Evolutionary conservation across 2,888 invertebrate genomes (phyloP), one percentile per base, ranked within the genome.

Genomic region (Microplitis manilae): DNA sequence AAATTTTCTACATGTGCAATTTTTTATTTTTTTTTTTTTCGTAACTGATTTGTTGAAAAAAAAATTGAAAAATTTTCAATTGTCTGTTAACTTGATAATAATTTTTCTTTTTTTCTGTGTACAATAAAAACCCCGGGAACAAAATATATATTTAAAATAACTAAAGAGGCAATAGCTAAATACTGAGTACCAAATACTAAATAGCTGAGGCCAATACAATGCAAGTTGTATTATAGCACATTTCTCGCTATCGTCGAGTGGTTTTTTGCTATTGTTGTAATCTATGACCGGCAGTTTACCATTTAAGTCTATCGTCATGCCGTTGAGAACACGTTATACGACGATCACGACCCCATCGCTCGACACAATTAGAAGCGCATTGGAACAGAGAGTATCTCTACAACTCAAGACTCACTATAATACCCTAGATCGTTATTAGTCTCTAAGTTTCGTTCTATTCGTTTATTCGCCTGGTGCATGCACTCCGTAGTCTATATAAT

Each of bases 241-340:
- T 73, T 73, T 73, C 67, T 73, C 67, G 73, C 67, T 65, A 65
- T 73, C 73, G 30, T 73, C 38, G 64, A 73, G 20, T 73, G 67
- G 30, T 30, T 68, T 41, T 68, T 38, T 61, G 61, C 73, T 59
- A 73, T 73, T 73, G 73, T 73, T 73, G 73, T 73, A 73, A 73
- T 73, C 73, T 73, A 73, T 65, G 64, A 64, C 72, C 30, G 59
- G 67, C 67, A 65, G 9, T 73, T 73, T 73, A 73, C 73, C 73
- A 73, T 73, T 73, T 73, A 73, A 73, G 73, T 67, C 73, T 73
- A 73, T 73, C 73, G 73, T 73, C 73, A 73, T 59, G 73, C 73
- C 39, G 73, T 59, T 17, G 41, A 72, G 72, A 72, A 61, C 72
- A 72, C 73, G 73, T 67, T 73, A 67, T 73, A 73, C 73, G 65